These are phyloP conservation scores for Calyptommatus sinebrachiatus DNA, from an alignment of 2,113 vertebrate genomes.

Conservation along the genomic window DNA sequence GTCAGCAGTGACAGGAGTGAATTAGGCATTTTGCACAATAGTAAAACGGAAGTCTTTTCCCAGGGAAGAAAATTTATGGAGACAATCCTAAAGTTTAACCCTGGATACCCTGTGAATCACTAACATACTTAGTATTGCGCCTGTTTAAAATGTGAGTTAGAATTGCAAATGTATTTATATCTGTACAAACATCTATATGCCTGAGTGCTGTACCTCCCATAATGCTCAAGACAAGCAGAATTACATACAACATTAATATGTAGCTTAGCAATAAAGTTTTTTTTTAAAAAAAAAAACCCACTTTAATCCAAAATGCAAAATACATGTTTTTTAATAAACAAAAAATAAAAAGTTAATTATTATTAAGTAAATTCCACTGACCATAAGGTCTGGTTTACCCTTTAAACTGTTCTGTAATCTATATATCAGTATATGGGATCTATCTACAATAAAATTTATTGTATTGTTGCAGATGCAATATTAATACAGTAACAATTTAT, in stretches of 20 bases:
- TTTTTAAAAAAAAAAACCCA: background rate
- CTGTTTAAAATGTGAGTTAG: background rate
- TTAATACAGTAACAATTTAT: too few species aligned
- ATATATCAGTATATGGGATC: background rate
- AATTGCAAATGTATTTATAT: background rate
- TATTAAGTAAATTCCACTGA: background rate
- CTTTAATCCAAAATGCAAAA: background rate
- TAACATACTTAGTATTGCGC: background rate
- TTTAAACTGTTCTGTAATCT: background rate
- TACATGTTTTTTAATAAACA: background rate
- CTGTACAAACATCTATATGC: too few species aligned
- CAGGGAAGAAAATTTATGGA: background rate
- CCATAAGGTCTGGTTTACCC: background rate
- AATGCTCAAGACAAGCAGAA: too few species aligned
- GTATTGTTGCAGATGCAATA: background rate
- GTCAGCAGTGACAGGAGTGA: background rate
- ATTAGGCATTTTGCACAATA: constrained; percentile 5
- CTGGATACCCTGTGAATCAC: background rate
- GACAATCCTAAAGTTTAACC: background rate
- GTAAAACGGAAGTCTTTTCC: background rate
- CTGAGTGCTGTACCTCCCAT: too few species aligned
- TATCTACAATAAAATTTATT: background rate
- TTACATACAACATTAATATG: too few species aligned
- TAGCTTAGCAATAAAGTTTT: too few species aligned
- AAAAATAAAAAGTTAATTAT: background rate